Evolutionary conservation across 2,113 vertebrate genomes (phyloP).

Genomic region (Hiodon alosoides): DNA sequence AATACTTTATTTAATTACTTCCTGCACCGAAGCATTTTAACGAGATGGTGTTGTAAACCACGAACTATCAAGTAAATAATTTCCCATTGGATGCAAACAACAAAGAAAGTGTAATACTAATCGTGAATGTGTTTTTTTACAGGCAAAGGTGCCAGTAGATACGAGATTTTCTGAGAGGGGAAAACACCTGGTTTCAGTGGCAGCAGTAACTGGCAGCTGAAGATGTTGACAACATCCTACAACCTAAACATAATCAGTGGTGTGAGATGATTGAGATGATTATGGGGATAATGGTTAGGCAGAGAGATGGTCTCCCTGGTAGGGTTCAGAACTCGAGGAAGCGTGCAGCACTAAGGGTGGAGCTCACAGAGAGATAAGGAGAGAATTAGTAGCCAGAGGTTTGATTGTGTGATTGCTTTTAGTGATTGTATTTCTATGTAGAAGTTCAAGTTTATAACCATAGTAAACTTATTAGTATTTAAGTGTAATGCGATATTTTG

Average conservation of each 20-base stretch:
- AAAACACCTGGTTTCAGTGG: constrained; percentile 7
- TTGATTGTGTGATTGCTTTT: background rate
- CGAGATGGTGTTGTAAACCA: constrained; percentile 24
- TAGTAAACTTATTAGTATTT: too few species aligned
- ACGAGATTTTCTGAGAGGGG: background rate
- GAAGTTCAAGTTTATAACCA: too few species aligned
- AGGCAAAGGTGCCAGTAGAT: constrained; percentile 18
- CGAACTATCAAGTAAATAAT: constrained; percentile 28
- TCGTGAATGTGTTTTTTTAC: constrained; percentile 26
- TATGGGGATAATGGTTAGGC: constrained; percentile 9
- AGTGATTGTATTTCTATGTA: too few species aligned
- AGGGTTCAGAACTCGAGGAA: constrained; percentile 20
- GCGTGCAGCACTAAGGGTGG: constrained; percentile 7
- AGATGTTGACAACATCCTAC: constrained; percentile 11
- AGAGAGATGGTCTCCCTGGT: constrained; percentile 13
- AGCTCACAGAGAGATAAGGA: background rate
- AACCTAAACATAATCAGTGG: constrained; percentile 12
- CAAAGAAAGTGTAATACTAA: constrained; percentile 21
- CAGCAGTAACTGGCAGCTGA: constrained; percentile 9
- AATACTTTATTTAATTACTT: too few species aligned
- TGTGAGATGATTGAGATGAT: constrained; percentile 3
- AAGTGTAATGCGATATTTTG: too few species aligned
- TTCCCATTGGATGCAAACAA: constrained; percentile 33
- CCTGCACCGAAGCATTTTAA: constrained; percentile 28
- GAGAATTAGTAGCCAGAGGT: background rate